Conservation (phyloP, 2,113 vertebrate genomes). For the Pelmatolapia mariae region DNA sequence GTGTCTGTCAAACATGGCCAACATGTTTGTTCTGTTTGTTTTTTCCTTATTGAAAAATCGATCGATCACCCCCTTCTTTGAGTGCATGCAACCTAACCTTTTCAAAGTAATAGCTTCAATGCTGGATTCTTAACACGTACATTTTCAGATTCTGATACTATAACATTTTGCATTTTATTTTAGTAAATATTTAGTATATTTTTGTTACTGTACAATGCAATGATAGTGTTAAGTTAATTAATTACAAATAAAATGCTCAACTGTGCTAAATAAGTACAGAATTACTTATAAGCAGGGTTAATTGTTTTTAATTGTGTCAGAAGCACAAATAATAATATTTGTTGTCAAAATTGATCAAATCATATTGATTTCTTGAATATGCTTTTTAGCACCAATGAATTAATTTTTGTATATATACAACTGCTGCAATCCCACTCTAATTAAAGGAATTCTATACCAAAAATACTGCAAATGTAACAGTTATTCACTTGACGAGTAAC, state of each 20-base stretch:
- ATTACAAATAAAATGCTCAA: background rate
- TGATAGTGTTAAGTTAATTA: background rate
- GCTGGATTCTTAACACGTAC: background rate
- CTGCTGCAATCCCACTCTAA: background rate
- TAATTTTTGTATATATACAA: background rate
- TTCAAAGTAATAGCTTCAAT: background rate
- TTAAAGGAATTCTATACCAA: background rate
- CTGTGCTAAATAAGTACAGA: background rate
- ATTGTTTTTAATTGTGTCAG: background rate
- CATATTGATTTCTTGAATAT: background rate
- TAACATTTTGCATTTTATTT: background rate
- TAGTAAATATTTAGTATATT: background rate
- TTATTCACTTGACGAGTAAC: background rate
- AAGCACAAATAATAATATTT: background rate
- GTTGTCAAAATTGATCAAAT: background rate
- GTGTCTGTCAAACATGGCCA: background rate
- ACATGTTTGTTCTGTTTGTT: background rate
- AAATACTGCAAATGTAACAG: background rate
- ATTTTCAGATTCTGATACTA: background rate
- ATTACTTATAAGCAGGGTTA: background rate
- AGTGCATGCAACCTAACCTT: background rate
- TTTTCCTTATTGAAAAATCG: background rate
- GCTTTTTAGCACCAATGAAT: background rate
- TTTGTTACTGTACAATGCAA: background rate
- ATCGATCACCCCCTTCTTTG: background rate